Base-by-base conservation (phyloP, 2,797 vertebrate species). In the Tolypeutes matacus region DNA sequence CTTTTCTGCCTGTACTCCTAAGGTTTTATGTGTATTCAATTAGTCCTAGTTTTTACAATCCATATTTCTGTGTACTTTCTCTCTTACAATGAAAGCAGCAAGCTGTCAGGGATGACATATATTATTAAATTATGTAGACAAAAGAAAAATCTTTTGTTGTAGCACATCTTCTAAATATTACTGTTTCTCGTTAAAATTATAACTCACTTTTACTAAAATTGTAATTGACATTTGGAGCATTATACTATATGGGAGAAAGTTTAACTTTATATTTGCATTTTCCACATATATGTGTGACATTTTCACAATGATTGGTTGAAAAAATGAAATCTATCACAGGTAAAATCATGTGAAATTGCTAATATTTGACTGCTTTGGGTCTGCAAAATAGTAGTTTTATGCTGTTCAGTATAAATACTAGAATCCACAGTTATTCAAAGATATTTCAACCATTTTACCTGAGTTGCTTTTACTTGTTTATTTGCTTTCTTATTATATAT, bases 11-110 rank as follows among this genome's bases (percentile, higher is more conserved):
- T 94, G 4, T 25, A 70, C 3, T 4, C 12, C 4, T 80, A 76
- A 87, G 34, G 25, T 85, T 88, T 95, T 23, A 65, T 36, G 10
- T 70, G 10, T 91, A 78, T 83, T 89, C 29, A 31, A 83, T 93
- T 77, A 81, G 23, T 27, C 69, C 84, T 29, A 17, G 23, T 29
- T 25, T 90, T 82, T 78, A 20, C 4, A 69, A 67, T 86, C 34
- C 72, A 77, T 56, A 91, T 91, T 91, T 88, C 60, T 90, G 29
- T 93, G 58, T 86, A 46, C 5, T 77, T 90, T 93, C 72, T 62
- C 36, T 93, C 69, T 96, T 56, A 39, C 1, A 94, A 69, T 10
- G 81, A 92, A 84, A 65, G 27, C 10, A 23, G 69, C 58, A 69
- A 21, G 25, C 29, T 77, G 58, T 56, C 7, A 77, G 62, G n/a